phyloP scores from a whole-genome alignment of 23 tunicate species.

The Diplosoma virens region DNA sequence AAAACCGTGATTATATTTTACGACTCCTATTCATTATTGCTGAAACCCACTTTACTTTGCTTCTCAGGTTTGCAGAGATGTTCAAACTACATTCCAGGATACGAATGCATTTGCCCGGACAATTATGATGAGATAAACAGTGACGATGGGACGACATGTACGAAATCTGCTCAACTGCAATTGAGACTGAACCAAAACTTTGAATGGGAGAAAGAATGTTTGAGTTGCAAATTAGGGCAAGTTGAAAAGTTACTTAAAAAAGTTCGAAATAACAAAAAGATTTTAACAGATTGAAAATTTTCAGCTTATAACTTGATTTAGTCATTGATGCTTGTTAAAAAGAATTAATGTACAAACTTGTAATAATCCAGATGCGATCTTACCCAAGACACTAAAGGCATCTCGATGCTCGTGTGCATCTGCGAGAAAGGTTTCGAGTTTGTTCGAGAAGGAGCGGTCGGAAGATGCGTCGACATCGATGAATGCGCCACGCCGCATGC shows the following conservation, averaged over 20 bases:
- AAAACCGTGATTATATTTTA: no score
- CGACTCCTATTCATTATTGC: no score
- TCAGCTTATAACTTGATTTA: no score
- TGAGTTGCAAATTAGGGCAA: slow-evolving; percentile 56
- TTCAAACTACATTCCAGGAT: slow-evolving; percentile 52
- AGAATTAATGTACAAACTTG: no score
- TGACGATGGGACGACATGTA: slow-evolving; percentile 30
- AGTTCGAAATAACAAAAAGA: no score
- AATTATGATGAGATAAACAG: slow-evolving; percentile 12
- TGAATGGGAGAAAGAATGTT: slow-evolving; percentile 32
- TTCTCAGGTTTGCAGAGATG: slow-evolving; percentile 55
- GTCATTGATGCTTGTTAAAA: no score
- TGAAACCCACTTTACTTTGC: no score
- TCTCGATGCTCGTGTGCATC: slow-evolving; percentile 6
- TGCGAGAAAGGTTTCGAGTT: slow-evolving; percentile 34
- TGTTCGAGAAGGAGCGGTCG: slow-evolving; percentile 9
- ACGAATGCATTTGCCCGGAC: slow-evolving; percentile 57
- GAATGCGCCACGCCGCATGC: slow-evolving; percentile 20
- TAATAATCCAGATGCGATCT: no score
- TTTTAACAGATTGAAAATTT: no score
- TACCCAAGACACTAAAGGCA: no score
- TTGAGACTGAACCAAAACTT: slow-evolving; percentile 2
- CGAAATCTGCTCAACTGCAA: not conserved
- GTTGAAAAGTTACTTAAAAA: no score
- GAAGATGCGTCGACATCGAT: slow-evolving; percentile 43